Conservation (phyloP, 2,113 vertebrate genomes). For the Morone saxatilis region DNA sequence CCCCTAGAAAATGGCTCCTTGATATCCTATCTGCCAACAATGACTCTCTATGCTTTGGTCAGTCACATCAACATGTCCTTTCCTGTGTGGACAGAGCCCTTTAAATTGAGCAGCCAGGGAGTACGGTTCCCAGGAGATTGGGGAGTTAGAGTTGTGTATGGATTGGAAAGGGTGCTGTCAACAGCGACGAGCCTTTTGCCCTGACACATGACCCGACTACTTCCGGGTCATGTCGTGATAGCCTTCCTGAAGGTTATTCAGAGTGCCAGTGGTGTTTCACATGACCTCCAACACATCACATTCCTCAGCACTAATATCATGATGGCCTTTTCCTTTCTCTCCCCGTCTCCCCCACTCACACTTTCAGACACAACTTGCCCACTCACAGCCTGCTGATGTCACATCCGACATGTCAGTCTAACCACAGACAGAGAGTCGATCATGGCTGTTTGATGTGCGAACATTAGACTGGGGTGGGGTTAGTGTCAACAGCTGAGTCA, state of each 20-base stretch:
- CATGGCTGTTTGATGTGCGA: slow-evolving; percentile 69
- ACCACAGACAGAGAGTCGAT: slow-evolving; percentile 25
- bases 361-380: slow-evolving; percentile 31
- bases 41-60: slow-evolving; percentile 62
- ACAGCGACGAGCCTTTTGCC: slow-evolving; percentile 73
- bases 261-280: slow-evolving; percentile 80
- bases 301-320: slow-evolving; percentile 71
- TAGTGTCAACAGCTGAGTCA: slow-evolving; percentile 76
- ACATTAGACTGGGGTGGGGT: slow-evolving; percentile 41
- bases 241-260: slow-evolving; percentile 73
- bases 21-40: slow-evolving; percentile 55
- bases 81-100: slow-evolving; percentile 61
- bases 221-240: slow-evolving; percentile 78
- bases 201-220: slow-evolving; percentile 76
- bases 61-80: slow-evolving; percentile 54
- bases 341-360: slow-evolving; percentile 32
- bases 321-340: slow-evolving; percentile 34
- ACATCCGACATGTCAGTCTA: slow-evolving; percentile 49
- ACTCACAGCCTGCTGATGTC: slow-evolving; percentile 44
- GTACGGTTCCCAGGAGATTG: slow-evolving; percentile 72
- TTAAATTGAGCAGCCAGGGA: slow-evolving; percentile 60
- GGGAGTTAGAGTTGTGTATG: slow-evolving; percentile 74
- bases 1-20: slow-evolving; percentile 44
- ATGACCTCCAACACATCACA: slow-evolving; percentile 78
- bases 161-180: slow-evolving; percentile 72